Conservation (phyloP, 2,888 invertebrate species). For the Pyrgus malvae region DNA sequence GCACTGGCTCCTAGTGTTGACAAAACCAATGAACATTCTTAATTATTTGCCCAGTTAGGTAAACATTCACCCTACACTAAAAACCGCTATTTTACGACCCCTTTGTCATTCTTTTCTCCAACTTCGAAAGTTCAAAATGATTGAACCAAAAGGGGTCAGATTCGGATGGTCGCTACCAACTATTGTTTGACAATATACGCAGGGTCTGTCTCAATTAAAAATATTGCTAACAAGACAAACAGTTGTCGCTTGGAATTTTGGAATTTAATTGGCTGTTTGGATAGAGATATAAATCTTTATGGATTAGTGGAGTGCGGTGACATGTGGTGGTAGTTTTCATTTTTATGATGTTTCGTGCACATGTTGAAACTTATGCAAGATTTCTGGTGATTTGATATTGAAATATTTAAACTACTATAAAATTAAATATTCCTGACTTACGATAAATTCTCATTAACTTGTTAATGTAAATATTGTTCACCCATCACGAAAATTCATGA, state of each 20-base stretch:
- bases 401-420: too few species aligned
- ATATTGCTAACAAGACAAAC: slow-evolving; percentile 77
- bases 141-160: slow-evolving; percentile 39
- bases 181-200: slow-evolving; percentile 67
- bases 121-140: slow-evolving; percentile 17
- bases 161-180: slow-evolving; percentile 49
- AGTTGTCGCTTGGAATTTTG: slow-evolving; percentile 66
- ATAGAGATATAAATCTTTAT: slow-evolving; percentile 61
- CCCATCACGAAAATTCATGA: too few species aligned
- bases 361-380: not conserved
- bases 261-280: slow-evolving; percentile 73
- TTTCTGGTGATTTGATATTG: not conserved
- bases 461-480: too few species aligned
- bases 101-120: slow-evolving; percentile 29
- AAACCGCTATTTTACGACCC: slow-evolving; percentile 50
- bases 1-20: slow-evolving; percentile 59
- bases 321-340: slow-evolving; percentile 36
- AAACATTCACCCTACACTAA: slow-evolving; percentile 66
- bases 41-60: slow-evolving; percentile 75
- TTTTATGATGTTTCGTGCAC: not conserved
- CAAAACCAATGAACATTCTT: slow-evolving; percentile 80
- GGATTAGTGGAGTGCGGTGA: slow-evolving; percentile 42
- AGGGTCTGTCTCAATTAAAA: slow-evolving; percentile 77
- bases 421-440: too few species aligned
- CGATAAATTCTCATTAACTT: too few species aligned